These are phyloP conservation scores for Cyanoramphus novaezelandiae DNA, from an alignment of 2,113 vertebrate genomes.

Conservation along the genomic window DNA sequence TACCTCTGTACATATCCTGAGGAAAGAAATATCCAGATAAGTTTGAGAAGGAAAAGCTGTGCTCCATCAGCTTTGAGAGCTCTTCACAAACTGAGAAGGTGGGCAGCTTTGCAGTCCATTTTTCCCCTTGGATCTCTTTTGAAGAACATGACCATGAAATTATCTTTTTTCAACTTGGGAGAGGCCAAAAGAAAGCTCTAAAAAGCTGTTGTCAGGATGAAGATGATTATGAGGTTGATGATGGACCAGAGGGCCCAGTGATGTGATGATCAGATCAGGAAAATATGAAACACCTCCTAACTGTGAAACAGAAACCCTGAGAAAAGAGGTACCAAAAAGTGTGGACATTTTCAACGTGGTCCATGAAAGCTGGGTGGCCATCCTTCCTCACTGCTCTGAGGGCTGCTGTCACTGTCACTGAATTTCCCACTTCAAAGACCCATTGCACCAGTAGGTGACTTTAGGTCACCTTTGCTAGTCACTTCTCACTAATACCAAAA, in stretches of 20 bases:
- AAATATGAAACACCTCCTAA: not conserved
- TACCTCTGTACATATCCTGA: not conserved
- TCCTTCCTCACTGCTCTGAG: not conserved
- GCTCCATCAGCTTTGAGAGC: not conserved
- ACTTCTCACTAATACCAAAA: not conserved
- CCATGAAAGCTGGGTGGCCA: not conserved
- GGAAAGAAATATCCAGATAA: slow-evolving; percentile 8
- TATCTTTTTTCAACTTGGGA: not conserved
- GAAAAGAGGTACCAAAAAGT: not conserved
- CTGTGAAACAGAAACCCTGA: not conserved
- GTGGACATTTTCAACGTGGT: not conserved
- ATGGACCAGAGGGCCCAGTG: not conserved
- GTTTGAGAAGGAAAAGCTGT: not conserved
- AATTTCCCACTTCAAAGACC: not conserved
- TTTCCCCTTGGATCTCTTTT: not conserved
- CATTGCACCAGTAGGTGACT: not conserved
- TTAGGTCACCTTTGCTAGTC: not conserved
- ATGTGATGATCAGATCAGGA: not conserved
- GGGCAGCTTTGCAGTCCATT: not conserved
- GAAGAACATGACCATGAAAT: not conserved
- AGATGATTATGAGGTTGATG: not conserved
- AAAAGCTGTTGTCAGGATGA: not conserved
- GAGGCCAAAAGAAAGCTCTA: not conserved
- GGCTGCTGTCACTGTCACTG: not conserved
- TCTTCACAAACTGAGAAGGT: not conserved